Percentiles rank a stretch among this genome's conserved stretches.
phyloP scores from a whole-genome alignment of 2,113 vertebrate species.

The Mungos mungo region DNA sequence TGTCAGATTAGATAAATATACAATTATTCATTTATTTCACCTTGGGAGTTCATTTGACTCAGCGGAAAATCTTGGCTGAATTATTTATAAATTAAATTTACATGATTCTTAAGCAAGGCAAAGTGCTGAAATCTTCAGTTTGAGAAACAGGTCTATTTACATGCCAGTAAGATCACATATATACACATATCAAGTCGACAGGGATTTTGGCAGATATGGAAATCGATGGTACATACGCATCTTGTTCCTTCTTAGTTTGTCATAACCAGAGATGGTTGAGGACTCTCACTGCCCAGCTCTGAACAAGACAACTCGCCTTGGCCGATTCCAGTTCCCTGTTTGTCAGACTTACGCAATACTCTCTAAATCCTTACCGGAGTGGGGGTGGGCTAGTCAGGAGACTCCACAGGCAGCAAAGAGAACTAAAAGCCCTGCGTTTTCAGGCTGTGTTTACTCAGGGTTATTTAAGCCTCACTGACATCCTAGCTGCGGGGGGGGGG shows the following conservation, averaged over 20 bases:
- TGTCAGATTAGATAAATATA: slow-evolving; percentile 53
- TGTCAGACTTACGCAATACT: neutral
- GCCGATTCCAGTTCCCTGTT: neutral
- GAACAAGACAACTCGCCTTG: neutral
- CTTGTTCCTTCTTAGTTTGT: neutral
- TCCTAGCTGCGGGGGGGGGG: slow-evolving; percentile 62
- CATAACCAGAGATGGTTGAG: neutral
- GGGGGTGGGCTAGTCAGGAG: neutral
- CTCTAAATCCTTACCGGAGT: neutral
- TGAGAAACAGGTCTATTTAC: slow-evolving; percentile 2
- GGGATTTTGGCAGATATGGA: neutral
- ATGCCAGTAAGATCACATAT: neutral
- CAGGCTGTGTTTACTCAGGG: slow-evolving; percentile 66
- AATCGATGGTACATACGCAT: neutral
- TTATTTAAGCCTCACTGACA: slow-evolving; percentile 67
- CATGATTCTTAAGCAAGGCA: slow-evolving; percentile 40
- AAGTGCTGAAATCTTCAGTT: slow-evolving; percentile 29
- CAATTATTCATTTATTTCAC: slow-evolving; percentile 54
- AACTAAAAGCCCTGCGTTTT: neutral
- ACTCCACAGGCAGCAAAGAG: slow-evolving; percentile 13
- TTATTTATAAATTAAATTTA: slow-evolving; percentile 60
- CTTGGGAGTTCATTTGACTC: neutral
- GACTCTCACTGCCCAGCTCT: neutral
- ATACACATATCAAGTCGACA: neutral
- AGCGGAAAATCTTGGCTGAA: slow-evolving; percentile 19